Percentiles rank a stretch among this genome's conserved stretches.
Conservation (phyloP, 2,113 vertebrate genomes). For the Cyphotilapia sp. region DNA sequence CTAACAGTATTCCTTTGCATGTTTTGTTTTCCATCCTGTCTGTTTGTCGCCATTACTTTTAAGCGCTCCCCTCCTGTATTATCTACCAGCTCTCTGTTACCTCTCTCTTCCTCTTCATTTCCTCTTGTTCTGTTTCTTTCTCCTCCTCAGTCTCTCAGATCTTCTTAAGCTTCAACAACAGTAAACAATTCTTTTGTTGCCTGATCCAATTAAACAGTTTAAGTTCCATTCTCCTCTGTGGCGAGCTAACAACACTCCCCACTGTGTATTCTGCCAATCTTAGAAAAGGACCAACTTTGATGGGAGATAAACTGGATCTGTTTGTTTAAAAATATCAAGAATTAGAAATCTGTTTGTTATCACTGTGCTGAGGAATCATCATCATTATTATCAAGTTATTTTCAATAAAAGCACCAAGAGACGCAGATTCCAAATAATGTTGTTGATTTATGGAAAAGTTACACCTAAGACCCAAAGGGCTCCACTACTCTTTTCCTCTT, state of each 20-base stretch:
- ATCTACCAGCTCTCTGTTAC: not conserved
- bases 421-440: not conserved
- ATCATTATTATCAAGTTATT: not conserved
- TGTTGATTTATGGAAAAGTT: not conserved
- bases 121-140: not conserved
- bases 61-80: not conserved
- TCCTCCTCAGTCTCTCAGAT: not conserved
- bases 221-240: conserved; percentile 1
- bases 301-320: not conserved
- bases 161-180: not conserved
- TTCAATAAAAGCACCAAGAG: not conserved
- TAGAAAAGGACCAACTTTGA: not conserved
- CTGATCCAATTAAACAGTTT: conserved; percentile 38
- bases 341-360: not conserved
- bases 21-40: not conserved
- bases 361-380: not conserved
- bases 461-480: not conserved
- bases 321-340: not conserved
- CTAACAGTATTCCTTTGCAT: not conserved
- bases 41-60: not conserved
- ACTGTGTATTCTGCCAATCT: not conserved
- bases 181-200: conserved; percentile 28
- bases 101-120: not conserved
- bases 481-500: not conserved
- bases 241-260: not conserved